Evolutionary conservation across 2,797 vertebrate genomes (phyloP).

Genomic region (Atherinosoma microstoma): DNA sequence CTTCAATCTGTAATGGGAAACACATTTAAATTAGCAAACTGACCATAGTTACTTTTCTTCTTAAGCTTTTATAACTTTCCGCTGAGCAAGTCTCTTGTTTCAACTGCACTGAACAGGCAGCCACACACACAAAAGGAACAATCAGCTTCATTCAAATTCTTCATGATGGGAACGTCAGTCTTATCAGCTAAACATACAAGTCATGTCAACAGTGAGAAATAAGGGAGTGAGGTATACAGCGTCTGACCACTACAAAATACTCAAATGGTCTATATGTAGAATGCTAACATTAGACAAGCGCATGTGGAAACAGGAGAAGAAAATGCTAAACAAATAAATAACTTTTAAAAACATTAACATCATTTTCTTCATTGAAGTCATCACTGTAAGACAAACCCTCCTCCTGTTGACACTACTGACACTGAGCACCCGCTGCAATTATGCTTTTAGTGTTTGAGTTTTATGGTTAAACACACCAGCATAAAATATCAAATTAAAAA

Average conservation of each 20-base stretch:
- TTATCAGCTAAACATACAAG: conserved; percentile 27
- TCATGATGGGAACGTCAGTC: not conserved
- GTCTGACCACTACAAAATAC: not conserved
- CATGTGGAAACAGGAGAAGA: not conserved
- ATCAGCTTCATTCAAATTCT: conserved; percentile 19
- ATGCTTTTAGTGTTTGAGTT: not conserved
- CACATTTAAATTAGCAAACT: not conserved
- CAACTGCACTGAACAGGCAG: conserved; percentile 15
- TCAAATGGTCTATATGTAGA: not conserved
- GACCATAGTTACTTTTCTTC: not conserved
- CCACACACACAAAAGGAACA: conserved; percentile 27
- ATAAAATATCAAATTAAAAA: not conserved
- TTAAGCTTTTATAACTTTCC: not conserved
- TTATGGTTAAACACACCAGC: not conserved
- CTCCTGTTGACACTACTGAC: not conserved
- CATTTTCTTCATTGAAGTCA: not conserved
- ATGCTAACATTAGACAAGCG: not conserved
- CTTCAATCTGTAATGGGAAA: conserved; percentile 76
- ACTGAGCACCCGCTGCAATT: not conserved
- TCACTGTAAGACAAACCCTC: not conserved
- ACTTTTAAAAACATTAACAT: conserved; percentile 3
- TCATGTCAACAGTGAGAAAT: conserved; percentile 9
- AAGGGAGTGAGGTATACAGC: not conserved
- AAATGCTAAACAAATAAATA: not conserved
- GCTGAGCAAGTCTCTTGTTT: conserved; percentile 10